Base-by-base conservation (phyloP, 1,140 invertebrate species). In the Homalodisca vitripennis region DNA sequence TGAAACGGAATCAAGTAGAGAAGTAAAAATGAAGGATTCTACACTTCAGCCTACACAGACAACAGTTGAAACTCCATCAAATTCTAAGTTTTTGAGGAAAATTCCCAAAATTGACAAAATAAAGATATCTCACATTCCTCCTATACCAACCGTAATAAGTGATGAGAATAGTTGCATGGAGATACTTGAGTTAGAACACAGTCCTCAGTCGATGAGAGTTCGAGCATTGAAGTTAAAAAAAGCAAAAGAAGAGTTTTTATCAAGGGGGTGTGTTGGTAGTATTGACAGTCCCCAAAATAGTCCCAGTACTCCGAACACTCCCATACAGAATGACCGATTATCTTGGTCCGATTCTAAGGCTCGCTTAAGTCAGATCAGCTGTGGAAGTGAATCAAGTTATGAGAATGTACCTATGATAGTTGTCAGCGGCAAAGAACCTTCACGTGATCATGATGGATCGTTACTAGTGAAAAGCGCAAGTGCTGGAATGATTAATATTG, bases 401-500 rank as follows among this genome's bases (percentile, higher is more conserved):
- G 75, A 81, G n/a, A 70, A 66, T 24, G 48, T 55, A 2, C 64
- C 66, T 6, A 31, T 67, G 20, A 47, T 66, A 17, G 46, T 69
- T 14, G 68, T 69, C 0, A 69, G 68, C 72, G 76, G 6, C 6
- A 47, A 66, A 55, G 64, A 66, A 2, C 41, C 63, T 12, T 51
- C 14, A 41, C 1, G 68, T 30, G 60, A 63, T 14, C 62, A 66
- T 31, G 70, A 69, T 10, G 67, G 69, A 20, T 24, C 70, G 2
- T 73, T 80, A 12, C 76, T 88, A 1, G 83, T 85, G 1, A 88
- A 90, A 74, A 89, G 88, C 27, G 85, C 87, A 1, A 90, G 88
- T 72, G 88, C 85, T 0, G 88, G 88, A 13, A 89, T 89, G 84
- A 89, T 91, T 55, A 87, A 87, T 69, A 79, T 88, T 0, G 86